These are phyloP conservation scores for Pelmatolapia mariae DNA, from an alignment of 2,113 vertebrate species.

Conservation along the genomic window DNA sequence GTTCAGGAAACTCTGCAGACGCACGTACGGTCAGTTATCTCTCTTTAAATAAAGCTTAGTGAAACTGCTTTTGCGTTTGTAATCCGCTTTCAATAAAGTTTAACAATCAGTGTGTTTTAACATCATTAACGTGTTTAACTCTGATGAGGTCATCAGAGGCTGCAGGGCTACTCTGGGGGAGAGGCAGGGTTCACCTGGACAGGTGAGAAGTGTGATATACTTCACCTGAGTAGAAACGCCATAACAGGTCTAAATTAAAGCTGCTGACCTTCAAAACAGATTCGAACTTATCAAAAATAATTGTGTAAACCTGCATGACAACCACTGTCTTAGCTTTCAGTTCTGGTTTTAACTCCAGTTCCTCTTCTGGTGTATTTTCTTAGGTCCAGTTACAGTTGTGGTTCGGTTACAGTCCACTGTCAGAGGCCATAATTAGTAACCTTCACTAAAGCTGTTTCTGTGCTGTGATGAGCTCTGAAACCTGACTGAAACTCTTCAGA, in stretches of 20 bases:
- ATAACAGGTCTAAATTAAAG: neutral
- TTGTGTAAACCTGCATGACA: neutral
- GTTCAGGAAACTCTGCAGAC: constrained; percentile 29
- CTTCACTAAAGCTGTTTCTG: neutral
- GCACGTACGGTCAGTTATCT: constrained; percentile 16
- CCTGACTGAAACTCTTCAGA: neutral
- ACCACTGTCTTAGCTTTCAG: neutral
- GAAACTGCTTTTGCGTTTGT: neutral
- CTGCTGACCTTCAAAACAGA: neutral
- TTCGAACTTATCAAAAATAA: neutral
- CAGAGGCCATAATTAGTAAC: neutral
- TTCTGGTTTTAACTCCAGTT: neutral
- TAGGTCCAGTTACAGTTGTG: neutral
- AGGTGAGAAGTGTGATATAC: neutral
- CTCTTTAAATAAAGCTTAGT: neutral
- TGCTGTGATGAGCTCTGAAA: neutral
- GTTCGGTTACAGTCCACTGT: neutral
- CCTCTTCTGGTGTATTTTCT: neutral
- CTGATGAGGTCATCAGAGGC: neutral
- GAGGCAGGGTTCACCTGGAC: neutral
- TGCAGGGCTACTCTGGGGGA: neutral
- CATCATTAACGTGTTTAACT: neutral
- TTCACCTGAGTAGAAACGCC: neutral
- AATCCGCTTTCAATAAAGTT: neutral
- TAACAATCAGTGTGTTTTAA: neutral